Percentiles rank a stretch among this genome's conserved stretches.
Conservation (phyloP, 2,888 invertebrate genomes). For the Spialia ferax region DNA sequence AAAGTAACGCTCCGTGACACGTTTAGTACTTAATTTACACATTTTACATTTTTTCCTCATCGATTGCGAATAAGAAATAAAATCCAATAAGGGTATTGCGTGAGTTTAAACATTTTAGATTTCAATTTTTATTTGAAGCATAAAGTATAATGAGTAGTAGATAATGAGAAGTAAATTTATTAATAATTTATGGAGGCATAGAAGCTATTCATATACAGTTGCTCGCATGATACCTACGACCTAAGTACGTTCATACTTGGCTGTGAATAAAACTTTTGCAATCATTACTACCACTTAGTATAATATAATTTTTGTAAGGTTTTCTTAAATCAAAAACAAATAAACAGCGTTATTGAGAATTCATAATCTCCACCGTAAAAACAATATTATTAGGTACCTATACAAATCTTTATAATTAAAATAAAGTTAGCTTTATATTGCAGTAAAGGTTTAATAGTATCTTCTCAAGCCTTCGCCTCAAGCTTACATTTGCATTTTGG, state of each 20-base stretch:
- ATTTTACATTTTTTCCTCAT: slow-evolving; percentile 30
- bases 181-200: background rate
- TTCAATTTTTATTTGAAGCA: slow-evolving; percentile 1
- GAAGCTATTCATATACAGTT: background rate
- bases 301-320: background rate
- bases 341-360: too few species aligned
- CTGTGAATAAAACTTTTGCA: background rate
- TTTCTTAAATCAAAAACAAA: background rate
- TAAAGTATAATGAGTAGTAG: too few species aligned
- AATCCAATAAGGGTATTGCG: slow-evolving; percentile 2
- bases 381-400: too few species aligned
- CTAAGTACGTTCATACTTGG: background rate
- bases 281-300: background rate
- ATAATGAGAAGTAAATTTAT: background rate
- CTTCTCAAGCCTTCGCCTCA: too few species aligned
- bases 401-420: too few species aligned
- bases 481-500: slow-evolving; percentile 27
- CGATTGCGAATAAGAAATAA: slow-evolving; percentile 12
- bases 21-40: slow-evolving; percentile 33
- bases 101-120: background rate
- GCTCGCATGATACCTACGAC: background rate
- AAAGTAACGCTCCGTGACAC: slow-evolving; percentile 32
- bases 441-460: background rate
- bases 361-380: too few species aligned
- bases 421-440: too few species aligned